Evolutionary conservation across 1,140 invertebrate species (phyloP), one percentile per base, ranked within the genome.

Genomic region (Neocloeon triangulifer): DNA sequence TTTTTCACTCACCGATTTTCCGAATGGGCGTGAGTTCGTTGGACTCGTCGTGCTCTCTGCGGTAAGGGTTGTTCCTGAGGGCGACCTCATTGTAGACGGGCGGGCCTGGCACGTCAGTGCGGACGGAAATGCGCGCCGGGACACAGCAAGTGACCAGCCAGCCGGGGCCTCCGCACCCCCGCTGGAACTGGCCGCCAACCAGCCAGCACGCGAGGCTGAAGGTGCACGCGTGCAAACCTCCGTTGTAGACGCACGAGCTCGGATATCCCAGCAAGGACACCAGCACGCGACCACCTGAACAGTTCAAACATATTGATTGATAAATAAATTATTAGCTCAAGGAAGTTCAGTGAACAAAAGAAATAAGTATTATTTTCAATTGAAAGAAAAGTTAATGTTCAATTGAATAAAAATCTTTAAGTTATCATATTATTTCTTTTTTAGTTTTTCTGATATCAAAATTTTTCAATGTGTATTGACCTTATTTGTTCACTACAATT

Each of bases 151-250:
- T 66, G 40, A 73, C 69, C 19, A 76, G 50, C 66, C 68, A 71
- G 38, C 41, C 41, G 6, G 42, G 32, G 9, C 42, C 55, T 6
- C 70, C 68, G 41, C 69, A 73, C 8, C 68, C 68, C 23, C 56
- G 49, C 21, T 62, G 53, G 38, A 63, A 56, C 25, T 55, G 57
- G 13, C 70, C 72, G 2, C 73, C 72, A 15, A 62, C 59, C 20
- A 73, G 47, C 69, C 72, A 74, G 43, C 73, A 76, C n/a, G 64
- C 60, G 28, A 75, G 48, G n/a, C 66, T 60, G 32, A 75, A 50
- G 1, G 67, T 69, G 40, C 73, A 76, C 1, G 63, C 53, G 39
- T 62, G 55, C 0, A 61, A 53, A 15, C 58, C 53, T 9, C 57
- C 54, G 27, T 66, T 59, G 25, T 60, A 49, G 23, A 52, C 55